Evolutionary conservation across 2,888 invertebrate species (phyloP), one percentile per base, ranked within the genome.

Genomic region (Ditula angustiorana): DNA sequence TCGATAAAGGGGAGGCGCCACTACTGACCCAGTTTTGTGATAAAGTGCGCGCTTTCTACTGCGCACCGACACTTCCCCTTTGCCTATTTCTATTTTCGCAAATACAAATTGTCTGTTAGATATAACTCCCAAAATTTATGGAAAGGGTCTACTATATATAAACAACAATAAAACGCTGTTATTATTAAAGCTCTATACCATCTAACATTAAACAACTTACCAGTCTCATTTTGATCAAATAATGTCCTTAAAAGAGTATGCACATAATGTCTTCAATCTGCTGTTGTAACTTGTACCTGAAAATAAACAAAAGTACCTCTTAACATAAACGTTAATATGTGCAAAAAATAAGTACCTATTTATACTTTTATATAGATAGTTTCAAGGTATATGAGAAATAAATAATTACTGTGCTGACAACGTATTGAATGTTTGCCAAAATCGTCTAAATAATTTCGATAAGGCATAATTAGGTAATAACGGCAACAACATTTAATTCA

Each of bases 1-100:
- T 93, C 93, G 84, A 93, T 93, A 93, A 90, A 90, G 86, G 89
- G 93, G 92, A 90, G 92, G 88, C 75, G 86, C 83, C 74, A 90
- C 93, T 92, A 92, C 91, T 92, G 92, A 93, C 93, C 93, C 81
- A 93, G 85, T 92, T 92, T 83, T 79, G 81, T 81, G 84, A 86
- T 83, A 86, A 26, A 89, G 86, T 92, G 92, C 92, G 93, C 93
- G 86, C 83, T 90, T 87, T 86, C 78, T 81, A 85, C 86, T 88
- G 92, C 92, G 92, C 92, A 92, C 79, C 74, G 73, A 85, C 81
- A 88, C 86, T 86, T 86, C 87, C 87, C 78, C 77, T 83, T 87
- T 83, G 79, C 81, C 81, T 86, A 83, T 88, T 86, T 85, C 86
- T 82, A 81, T 81, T 87, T 84, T 81, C 73, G 67, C 70, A 75